These are phyloP conservation scores for Pachyramphus minor DNA, from an alignment of 2,113 vertebrate genomes.

Conservation along the genomic window DNA sequence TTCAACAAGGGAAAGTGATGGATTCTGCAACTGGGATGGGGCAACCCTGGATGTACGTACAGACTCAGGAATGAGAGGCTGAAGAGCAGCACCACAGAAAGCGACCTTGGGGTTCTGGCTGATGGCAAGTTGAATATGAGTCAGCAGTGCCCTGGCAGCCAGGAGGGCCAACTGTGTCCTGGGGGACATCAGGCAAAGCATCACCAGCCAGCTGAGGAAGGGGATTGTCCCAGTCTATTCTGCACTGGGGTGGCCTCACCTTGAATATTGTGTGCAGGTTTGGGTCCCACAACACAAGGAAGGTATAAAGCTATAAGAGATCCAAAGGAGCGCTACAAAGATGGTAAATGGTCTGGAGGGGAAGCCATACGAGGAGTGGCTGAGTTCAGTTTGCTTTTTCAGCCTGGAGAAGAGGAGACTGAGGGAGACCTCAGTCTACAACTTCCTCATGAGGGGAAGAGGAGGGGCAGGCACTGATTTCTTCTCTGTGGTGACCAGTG, in stretches of 20 bases:
- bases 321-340: background rate
- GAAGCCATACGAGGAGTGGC: background rate
- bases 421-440: background rate
- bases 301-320: rapidly evolving
- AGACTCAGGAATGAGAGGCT: background rate
- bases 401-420: background rate
- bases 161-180: rapidly evolving
- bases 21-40: background rate
- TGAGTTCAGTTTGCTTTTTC: background rate
- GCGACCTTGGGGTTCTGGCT: rapidly evolving
- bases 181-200: background rate
- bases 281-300: background rate
- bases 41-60: rapidly evolving
- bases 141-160: background rate
- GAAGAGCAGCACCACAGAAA: rapidly evolving
- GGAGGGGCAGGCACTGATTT: background rate
- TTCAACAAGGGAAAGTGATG: background rate
- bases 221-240: background rate
- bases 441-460: background rate
- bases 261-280: rapidly evolving
- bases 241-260: rapidly evolving
- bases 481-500: background rate
- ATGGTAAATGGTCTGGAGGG: background rate
- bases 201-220: rapidly evolving
- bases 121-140: rapidly evolving